phyloP scores from a whole-genome alignment of 2,113 vertebrate species.

The Beaufortia kweichowensis region DNA sequence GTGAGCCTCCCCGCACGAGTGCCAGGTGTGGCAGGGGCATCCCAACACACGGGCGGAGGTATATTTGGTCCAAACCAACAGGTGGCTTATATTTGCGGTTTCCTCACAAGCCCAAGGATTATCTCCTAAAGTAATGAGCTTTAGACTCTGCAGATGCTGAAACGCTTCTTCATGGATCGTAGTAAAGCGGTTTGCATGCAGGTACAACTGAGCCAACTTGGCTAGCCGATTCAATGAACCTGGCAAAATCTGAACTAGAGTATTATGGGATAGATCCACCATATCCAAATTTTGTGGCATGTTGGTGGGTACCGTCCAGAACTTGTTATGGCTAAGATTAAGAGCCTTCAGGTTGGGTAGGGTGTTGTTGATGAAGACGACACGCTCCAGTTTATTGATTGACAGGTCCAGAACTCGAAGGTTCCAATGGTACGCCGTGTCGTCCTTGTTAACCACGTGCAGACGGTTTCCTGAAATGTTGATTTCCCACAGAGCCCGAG shows the following conservation, averaged over 20 bases:
- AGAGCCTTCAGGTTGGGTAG: constrained; percentile 82
- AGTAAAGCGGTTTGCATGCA: constrained; percentile 90
- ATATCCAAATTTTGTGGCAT: constrained; percentile 82
- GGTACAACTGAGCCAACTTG: constrained; percentile 79
- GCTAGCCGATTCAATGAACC: constrained; percentile 83
- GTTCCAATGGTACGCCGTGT: constrained; percentile 95
- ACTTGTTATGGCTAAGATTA: constrained; percentile 90
- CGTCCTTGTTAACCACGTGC: constrained; percentile 87
- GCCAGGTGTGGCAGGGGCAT: constrained; percentile 79
- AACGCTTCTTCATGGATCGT: constrained; percentile 80
- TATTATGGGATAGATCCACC: constrained; percentile 89
- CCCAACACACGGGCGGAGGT: constrained; percentile 77
- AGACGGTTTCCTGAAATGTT: constrained; percentile 84
- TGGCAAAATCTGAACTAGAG: constrained; percentile 85
- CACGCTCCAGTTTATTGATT: constrained; percentile 87
- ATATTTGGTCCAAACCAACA: constrained; percentile 80
- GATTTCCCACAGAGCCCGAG: constrained; percentile 91
- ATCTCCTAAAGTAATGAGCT: constrained; percentile 80
- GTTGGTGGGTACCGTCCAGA: constrained; percentile 96
- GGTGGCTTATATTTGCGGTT: constrained; percentile 70
- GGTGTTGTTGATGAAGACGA: constrained; percentile 94
- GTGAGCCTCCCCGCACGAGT: constrained; percentile 63
- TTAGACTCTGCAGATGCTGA: constrained; percentile 76
- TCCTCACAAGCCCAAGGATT: constrained; percentile 91
- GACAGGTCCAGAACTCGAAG: constrained; percentile 87